Evolutionary conservation across 2,888 invertebrate species (phyloP), one percentile per base, ranked within the genome.

Genomic region (Cephus nigrinus): DNA sequence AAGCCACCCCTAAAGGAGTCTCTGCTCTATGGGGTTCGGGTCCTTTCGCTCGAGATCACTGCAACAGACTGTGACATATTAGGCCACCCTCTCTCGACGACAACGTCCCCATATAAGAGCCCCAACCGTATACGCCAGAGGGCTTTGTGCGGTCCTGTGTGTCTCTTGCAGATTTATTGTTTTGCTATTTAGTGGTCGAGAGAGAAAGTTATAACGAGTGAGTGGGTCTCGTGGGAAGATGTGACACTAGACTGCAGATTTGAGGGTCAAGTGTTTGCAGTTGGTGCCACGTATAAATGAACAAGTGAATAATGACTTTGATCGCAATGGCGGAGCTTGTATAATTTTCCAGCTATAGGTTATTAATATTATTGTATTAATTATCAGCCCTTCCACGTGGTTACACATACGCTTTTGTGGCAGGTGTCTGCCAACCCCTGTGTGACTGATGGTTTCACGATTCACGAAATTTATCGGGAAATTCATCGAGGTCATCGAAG

Each of bases 51-150:
- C 80, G 86, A 88, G 85, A 88, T 87, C 86, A 84, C 90, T 91
- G 91, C 91, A 90, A 89, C 91, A 88, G 91, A 91, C 91, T 91
- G 90, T 91, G 91, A 91, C 91, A 88, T 91, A 91, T 91, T 91
- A 91, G 88, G 87, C 89, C 86, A 87, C 88, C 91, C 91, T 88
- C 88, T 81, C 83, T 86, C 86, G 85, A 85, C 87, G 88, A 88
- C 88, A 88, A 88, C 86, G 86, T 83, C 83, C 81, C 79, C 78
- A 75, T 68, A 83, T 87, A 87, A 88, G 88, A 89, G 89, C 84
- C 82, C 84, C 84, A 83, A 23, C 55, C 9, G 55, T 55, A 23
- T 55, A 9, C 23, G 55, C 55, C 55, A 88, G 88, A 85, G 86
- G 86, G 84, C 83, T 55, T 55, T 55, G 55, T 55, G 5, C 55